A percentile compares a stretch with the other conserved stretches of the same genome.
Evolutionary conservation across 2,113 vertebrate genomes (phyloP).

Genomic region (Corythornis cristatus): DNA sequence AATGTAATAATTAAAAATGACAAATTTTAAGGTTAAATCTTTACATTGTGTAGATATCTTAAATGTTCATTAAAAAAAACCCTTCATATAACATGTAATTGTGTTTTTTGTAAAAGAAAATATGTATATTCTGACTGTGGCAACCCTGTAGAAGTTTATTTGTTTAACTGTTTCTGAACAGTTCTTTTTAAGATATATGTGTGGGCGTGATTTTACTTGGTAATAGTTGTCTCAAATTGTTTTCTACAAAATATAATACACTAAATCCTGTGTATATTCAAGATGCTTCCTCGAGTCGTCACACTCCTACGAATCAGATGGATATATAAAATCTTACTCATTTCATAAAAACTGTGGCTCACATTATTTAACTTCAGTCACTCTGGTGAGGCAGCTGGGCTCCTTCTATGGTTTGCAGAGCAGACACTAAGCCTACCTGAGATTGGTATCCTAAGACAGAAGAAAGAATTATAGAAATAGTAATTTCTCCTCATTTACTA

Average conservation of each 20-base stretch:
- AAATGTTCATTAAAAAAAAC: slow-evolving; percentile 31
- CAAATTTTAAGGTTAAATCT: slow-evolving; percentile 1
- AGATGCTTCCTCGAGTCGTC: background rate
- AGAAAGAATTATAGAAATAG: background rate
- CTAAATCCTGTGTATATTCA: background rate
- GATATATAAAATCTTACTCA: background rate
- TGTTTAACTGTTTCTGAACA: background rate
- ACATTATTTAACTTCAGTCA: background rate
- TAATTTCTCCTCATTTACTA: background rate
- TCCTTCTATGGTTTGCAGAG: background rate
- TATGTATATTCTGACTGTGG: background rate
- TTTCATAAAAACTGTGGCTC: background rate
- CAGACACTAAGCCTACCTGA: rapidly evolving
- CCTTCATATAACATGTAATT: slow-evolving; percentile 9
- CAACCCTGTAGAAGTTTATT: background rate
- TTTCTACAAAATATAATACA: background rate
- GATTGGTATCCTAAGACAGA: background rate
- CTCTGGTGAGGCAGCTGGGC: background rate
- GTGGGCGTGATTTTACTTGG: background rate
- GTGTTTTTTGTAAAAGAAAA: slow-evolving; percentile 32
- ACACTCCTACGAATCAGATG: background rate
- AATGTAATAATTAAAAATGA: background rate
- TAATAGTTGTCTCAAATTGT: background rate
- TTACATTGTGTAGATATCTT: slow-evolving; percentile 34
- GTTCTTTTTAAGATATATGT: background rate